Evolutionary conservation across 2,888 invertebrate species (phyloP).

Genomic region (Aspidapion aeneum): DNA sequence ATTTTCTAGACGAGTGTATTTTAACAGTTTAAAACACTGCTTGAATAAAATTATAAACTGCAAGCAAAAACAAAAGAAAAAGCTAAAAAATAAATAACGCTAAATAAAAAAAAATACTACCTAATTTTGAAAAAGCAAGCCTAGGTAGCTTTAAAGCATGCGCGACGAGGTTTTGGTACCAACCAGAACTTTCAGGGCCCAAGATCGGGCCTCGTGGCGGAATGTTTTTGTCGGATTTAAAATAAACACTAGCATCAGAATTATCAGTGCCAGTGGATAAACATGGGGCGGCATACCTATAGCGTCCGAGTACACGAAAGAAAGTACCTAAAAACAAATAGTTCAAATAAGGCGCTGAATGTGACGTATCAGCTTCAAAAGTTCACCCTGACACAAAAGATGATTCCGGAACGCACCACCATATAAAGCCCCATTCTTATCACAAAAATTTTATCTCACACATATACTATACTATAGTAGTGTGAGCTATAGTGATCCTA

Average conservation of each 20-base stretch:
- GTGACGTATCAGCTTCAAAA: too few relatives aligned
- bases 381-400: too few relatives aligned
- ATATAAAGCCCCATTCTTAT: too few relatives aligned
- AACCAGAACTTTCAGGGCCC: slow-evolving; percentile 87
- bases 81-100: background rate
- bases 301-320: slow-evolving; percentile 75
- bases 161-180: slow-evolving; percentile 43
- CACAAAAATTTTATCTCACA: too few relatives aligned
- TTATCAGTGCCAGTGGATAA: slow-evolving; percentile 81
- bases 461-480: too few relatives aligned
- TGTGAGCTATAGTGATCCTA: too few relatives aligned
- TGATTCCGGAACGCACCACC: too few relatives aligned
- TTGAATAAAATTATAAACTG: background rate
- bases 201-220: slow-evolving; percentile 89
- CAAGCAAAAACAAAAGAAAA: background rate
- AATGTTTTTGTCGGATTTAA: slow-evolving; percentile 91
- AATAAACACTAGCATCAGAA: slow-evolving; percentile 80
- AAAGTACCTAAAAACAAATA: slow-evolving; percentile 55
- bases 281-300: slow-evolving; percentile 89
- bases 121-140: slow-evolving; percentile 19
- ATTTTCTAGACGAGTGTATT: too few relatives aligned
- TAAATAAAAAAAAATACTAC: slow-evolving; percentile 18
- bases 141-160: slow-evolving; percentile 18
- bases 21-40: too few relatives aligned
- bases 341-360: too few relatives aligned